These are phyloP conservation scores for Heterochromis multidens DNA, from an alignment of 2,113 vertebrate species.

Conservation along the genomic window DNA sequence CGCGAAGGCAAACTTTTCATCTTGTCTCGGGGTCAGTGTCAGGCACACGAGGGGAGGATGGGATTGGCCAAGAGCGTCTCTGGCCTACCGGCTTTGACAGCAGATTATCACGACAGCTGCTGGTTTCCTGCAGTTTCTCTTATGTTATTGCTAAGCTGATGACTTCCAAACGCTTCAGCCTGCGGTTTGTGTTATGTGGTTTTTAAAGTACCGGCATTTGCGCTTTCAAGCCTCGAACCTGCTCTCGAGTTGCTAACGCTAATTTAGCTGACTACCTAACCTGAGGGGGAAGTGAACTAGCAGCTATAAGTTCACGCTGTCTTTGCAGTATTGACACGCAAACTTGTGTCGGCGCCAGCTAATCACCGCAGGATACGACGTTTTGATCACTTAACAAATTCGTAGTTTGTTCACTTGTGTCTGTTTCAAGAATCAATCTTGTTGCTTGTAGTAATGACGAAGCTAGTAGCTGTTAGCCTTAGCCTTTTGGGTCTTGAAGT, in stretches of 20 bases:
- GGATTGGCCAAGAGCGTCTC: conserved; percentile 27
- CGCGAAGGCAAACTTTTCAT: conserved; percentile 20
- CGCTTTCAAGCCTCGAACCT: background rate
- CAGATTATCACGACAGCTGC: conserved; percentile 18
- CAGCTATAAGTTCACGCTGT: background rate
- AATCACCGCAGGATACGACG: background rate
- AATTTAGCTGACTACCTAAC: conserved; percentile 7
- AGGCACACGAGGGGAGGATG: conserved; percentile 53
- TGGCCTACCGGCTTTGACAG: conserved; percentile 70
- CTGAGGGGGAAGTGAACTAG: background rate
- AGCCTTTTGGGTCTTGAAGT: background rate
- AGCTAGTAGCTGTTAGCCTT: background rate
- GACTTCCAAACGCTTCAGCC: background rate
- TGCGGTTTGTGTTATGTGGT: background rate
- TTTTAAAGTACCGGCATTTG: background rate
- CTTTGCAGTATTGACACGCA: background rate
- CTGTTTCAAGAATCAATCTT: background rate
- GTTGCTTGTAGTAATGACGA: background rate
- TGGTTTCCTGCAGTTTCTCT: background rate
- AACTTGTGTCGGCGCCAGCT: background rate
- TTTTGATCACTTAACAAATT: background rate
- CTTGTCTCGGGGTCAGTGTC: background rate
- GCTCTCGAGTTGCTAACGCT: conserved; percentile 34
- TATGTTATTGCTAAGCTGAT: background rate
- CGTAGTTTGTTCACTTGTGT: background rate